These are phyloP conservation scores for Perizoma affinitatum DNA, from an alignment of 2,888 invertebrate species.

Conservation along the genomic window DNA sequence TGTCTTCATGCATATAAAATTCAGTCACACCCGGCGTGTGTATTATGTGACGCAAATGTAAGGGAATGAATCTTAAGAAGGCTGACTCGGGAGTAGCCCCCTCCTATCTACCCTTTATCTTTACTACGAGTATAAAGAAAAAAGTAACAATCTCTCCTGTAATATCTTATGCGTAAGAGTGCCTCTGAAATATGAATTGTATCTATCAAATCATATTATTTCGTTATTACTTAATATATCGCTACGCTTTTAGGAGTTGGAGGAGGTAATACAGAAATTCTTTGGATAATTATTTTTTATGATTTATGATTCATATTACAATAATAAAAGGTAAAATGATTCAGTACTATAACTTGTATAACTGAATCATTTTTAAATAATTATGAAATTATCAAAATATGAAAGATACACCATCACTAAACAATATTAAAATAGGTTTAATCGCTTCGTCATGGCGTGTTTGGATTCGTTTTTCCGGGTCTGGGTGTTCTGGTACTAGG, in stretches of 20 bases:
- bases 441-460: too few relatives aligned
- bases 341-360: too few relatives aligned
- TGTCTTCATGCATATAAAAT: conserved; percentile 75
- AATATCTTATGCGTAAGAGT: conserved; percentile 77
- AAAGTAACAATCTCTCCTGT: conserved; percentile 68
- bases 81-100: conserved; percentile 64
- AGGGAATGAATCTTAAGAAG: conserved; percentile 66
- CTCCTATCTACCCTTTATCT: conserved; percentile 73
- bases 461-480: too few relatives aligned
- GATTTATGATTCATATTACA: too few relatives aligned
- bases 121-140: conserved; percentile 74
- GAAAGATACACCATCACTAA: too few relatives aligned
- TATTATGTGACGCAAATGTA: conserved; percentile 73
- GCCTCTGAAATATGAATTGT: conserved; percentile 82
- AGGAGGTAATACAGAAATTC: conserved; percentile 58
- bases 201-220: conserved; percentile 80
- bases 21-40: conserved; percentile 64
- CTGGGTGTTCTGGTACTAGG: too few relatives aligned
- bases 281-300: conserved; percentile 60
- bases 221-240: conserved; percentile 78
- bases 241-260: conserved; percentile 68
- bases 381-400: too few relatives aligned
- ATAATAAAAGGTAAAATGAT: too few relatives aligned
- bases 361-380: too few relatives aligned
- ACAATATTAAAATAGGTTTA: too few relatives aligned